A percentile compares a stretch with the other conserved stretches of the same genome.
Conservation (phyloP, 2,113 vertebrate genomes). For the Chamaea fasciata region DNA sequence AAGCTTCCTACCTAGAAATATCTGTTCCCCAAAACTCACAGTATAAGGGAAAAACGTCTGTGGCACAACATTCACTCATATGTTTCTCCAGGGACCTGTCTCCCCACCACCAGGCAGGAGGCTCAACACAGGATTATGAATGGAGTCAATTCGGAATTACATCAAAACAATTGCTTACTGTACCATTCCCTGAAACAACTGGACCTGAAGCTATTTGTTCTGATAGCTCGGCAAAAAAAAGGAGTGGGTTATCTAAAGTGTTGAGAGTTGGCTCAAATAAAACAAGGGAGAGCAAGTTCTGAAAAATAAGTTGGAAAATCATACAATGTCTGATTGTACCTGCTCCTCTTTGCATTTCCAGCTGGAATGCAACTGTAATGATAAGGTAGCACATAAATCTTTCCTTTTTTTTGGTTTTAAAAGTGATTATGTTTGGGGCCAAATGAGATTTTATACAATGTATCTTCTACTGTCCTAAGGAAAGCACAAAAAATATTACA, state of each 20-base stretch:
- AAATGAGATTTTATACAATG: neutral
- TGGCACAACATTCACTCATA: neutral
- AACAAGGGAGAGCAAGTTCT: neutral
- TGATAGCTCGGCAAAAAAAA: neutral
- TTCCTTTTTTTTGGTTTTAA: neutral
- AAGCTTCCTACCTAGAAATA: neutral
- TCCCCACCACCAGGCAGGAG: neutral
- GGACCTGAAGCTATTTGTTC: neutral
- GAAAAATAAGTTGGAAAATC: neutral
- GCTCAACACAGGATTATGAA: neutral
- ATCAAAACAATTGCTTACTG: neutral
- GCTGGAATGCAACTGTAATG: neutral
- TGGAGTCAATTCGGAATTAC: neutral
- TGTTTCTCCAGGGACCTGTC: neutral
- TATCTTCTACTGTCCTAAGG: neutral
- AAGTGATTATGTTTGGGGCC: neutral
- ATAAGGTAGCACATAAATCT: neutral
- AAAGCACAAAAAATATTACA: neutral
- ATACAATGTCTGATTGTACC: neutral
- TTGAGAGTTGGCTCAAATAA: neutral
- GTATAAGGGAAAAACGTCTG: neutral
- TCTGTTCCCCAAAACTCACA: neutral
- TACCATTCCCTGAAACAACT: neutral
- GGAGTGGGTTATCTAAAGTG: neutral
- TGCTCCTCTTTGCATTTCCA: neutral